Evolutionary conservation across 1,140 invertebrate genomes (phyloP), one percentile per base, ranked within the genome.

Genomic region (Anagrus nilaparvatae): DNA sequence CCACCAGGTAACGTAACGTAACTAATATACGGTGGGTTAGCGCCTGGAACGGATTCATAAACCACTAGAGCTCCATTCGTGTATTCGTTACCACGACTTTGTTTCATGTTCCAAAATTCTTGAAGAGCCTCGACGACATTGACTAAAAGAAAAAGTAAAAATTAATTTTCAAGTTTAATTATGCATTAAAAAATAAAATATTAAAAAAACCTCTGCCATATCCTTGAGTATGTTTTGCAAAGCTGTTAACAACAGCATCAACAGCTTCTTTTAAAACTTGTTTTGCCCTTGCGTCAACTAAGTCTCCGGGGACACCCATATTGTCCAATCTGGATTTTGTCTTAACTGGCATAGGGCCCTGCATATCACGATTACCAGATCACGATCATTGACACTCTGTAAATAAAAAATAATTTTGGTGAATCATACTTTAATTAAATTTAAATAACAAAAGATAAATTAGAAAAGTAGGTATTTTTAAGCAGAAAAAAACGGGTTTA

Each of bases 41-140:
- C 81, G 13, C 87, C 82, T 21, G 90, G 90, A 35, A 93, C 87
- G 2, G 89, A 94, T 71, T 95, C 90, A 61, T 95, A 96, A 56
- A 93, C 92, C 41, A 96, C 89, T 46, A 94, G 75, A 4, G 89
- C 89, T 18, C 87, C 88, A 57, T 89, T 91, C 54, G 86, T 79
- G 21, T 92, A 69, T 55, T 91, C 87, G 5, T 83, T 81, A n/a
- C 87, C 81, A 49, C 88, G 69, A 21, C 83, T 78, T 55, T 87
- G 84, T 67, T 96, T 95, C 87, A 94, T 90, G 69, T 94, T 89
- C 91, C 91, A 96, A 65, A 96, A 96, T 69, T 94, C 90, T 67
- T 95, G 90, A 19, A 96, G 69, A 8, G 90, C 90, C 68, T 95
- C 90, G 19, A 95, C 89, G 9, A 95, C 90, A 70, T 96, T 93